Evolutionary conservation across 2,797 vertebrate species (phyloP), one percentile per base, ranked within the genome.

Genomic region (Cynodonichthys magdalenae): DNA sequence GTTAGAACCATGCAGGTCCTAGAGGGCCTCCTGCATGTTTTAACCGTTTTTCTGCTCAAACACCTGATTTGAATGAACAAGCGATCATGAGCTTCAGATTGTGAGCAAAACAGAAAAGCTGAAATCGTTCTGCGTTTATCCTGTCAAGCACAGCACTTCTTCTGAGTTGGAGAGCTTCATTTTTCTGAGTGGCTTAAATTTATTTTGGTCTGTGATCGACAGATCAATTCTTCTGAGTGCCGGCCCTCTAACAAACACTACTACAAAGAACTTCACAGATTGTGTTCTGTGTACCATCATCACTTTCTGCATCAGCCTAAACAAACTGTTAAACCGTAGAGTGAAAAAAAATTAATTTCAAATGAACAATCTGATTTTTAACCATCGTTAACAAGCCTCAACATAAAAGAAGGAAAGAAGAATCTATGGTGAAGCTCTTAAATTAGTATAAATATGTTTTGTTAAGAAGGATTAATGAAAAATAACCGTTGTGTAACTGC

Each of bases 101-200:
- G 19, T 41, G 34, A 67, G 46, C 57, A 45, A 59, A 66, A 42
- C 53, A 54, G 19, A 39, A 53, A 53, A 39, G 18, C 20, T 41
- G 18, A 15, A 7, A 15, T 18, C 18, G 17, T 41, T 55, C 19
- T 27, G 39, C 14, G 27, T 55, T 55, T 27, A 42, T 41, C 24
- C 53, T 27, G 15, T 55, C 53, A 42, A 36, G 15, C 36, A 55
- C 36, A 55, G 24, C 34, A 19, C 34, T 14, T 41, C 20, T 15
- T 39, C 52, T 24, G 53, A 42, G 20, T 27, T 57, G 54, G 42
- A 57, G 55, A 6, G 27, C 11, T 57, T 57, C 55, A 45, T 57
- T 57, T 57, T 10, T 57, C 41, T n/a, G 54, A 44, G 41, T 29
- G 24, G 54, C n/a, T 56, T 24, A 44, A 27, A 29, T 45, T 28